phyloP scores from a whole-genome alignment of 1,140 invertebrate species.

The Heliothis virescens region DNA sequence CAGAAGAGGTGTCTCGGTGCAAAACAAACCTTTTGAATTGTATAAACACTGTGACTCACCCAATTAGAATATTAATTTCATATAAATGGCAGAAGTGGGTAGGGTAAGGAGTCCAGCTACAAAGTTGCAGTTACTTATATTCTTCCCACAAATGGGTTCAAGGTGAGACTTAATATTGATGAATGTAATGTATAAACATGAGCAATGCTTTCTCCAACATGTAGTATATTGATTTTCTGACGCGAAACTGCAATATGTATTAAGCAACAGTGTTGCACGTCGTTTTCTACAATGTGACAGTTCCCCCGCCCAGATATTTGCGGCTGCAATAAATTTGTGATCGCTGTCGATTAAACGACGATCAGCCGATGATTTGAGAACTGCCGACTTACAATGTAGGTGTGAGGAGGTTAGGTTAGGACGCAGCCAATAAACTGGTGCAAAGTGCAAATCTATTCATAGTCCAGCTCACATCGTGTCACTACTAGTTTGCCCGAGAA shows the following conservation, averaged over 20 bases:
- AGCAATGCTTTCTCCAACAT: background rate
- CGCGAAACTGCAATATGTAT: slow-evolving; percentile 12
- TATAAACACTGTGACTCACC: slow-evolving; percentile 51
- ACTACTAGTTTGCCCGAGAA: slow-evolving; percentile 44
- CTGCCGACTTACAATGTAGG: slow-evolving; percentile 3
- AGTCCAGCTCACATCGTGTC: slow-evolving; percentile 48
- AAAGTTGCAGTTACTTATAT: background rate
- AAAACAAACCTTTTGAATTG: background rate
- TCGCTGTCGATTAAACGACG: slow-evolving; percentile 9
- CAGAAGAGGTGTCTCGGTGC: slow-evolving; percentile 28
- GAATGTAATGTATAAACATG: slow-evolving; percentile 15
- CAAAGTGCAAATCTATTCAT: slow-evolving; percentile 59
- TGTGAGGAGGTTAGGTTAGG: slow-evolving; percentile 22
- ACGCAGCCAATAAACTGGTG: slow-evolving; percentile 49
- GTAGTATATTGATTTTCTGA: slow-evolving; percentile 14
- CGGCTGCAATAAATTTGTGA: slow-evolving; percentile 5
- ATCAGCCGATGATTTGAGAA: background rate
- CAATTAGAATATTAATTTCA: slow-evolving; percentile 58
- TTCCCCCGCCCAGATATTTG: slow-evolving; percentile 27
- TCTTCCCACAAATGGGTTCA: slow-evolving; percentile 7
- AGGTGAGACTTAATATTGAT: slow-evolving; percentile 16
- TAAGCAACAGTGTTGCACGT: slow-evolving; percentile 23
- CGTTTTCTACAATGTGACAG: slow-evolving; percentile 31
- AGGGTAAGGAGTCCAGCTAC: background rate
- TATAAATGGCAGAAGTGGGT: slow-evolving; percentile 6